phyloP scores from a whole-genome alignment of 1,140 invertebrate genomes.

The Drosophila subpulchrella region DNA sequence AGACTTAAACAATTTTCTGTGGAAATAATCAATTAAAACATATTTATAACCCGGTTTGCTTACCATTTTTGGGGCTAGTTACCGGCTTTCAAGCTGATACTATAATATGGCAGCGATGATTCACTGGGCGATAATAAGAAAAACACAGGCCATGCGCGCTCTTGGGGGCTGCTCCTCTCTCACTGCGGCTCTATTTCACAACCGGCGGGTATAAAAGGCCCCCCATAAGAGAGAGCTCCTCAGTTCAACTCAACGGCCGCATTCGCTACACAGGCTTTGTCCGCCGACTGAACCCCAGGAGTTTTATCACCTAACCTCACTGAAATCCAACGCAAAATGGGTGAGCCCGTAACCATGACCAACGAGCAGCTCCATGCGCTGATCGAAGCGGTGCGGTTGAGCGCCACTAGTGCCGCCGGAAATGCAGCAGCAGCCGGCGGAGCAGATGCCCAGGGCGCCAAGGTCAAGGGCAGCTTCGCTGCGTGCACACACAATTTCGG shows the following conservation, averaged over 20 bases:
- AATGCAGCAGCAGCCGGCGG: slow-evolving; percentile 44
- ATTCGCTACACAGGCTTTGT: slow-evolving; percentile 72
- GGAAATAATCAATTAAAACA: background rate
- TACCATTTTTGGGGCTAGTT: slow-evolving; percentile 1
- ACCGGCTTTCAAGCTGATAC: slow-evolving; percentile 16
- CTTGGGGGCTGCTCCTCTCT: background rate
- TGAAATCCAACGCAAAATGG: slow-evolving; percentile 26
- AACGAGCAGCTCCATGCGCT: slow-evolving; percentile 67
- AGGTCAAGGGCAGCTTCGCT: slow-evolving; percentile 72
- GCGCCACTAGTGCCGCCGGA: slow-evolving; percentile 42
- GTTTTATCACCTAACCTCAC: slow-evolving; percentile 5
- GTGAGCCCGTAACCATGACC: slow-evolving; percentile 60
- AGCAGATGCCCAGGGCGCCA: slow-evolving; percentile 20
- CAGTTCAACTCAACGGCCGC: slow-evolving; percentile 54
- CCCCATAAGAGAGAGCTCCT: background rate
- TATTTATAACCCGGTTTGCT: slow-evolving; percentile 18
- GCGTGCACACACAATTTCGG: slow-evolving; percentile 60
- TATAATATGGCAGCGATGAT: slow-evolving; percentile 12
- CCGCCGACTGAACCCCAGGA: background rate
- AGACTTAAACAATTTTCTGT: background rate
- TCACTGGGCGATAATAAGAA: slow-evolving; percentile 10
- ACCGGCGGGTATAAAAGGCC: slow-evolving; percentile 53
- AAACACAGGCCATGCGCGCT: slow-evolving; percentile 1
- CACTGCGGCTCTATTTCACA: slow-evolving; percentile 61
- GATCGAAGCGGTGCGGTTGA: slow-evolving; percentile 61